These are phyloP conservation scores for Stichodactyla mertensii DNA, from an alignment of 64 coral and sea anemone species.

Conservation along the genomic window DNA sequence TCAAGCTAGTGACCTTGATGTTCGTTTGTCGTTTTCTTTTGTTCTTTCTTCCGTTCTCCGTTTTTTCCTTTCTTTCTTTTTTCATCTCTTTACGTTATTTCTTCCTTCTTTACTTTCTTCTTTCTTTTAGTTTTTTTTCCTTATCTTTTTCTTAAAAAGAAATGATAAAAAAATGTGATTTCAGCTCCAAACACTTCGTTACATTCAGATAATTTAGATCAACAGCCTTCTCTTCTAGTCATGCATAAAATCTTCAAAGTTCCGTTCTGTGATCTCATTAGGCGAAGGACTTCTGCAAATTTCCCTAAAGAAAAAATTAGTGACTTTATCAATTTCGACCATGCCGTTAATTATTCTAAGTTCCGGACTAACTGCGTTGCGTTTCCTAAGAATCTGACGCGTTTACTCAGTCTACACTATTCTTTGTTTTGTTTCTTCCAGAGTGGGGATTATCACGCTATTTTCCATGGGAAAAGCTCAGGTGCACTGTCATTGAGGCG, in stretches of 20 bases:
- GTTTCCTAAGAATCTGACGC: neutral
- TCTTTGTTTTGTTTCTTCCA: neutral
- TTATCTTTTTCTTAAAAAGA: too few species aligned
- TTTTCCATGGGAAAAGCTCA: neutral
- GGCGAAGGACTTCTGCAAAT: neutral
- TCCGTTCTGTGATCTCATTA: neutral
- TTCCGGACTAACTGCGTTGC: neutral
- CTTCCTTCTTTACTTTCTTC: too few species aligned
- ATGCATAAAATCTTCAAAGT: neutral
- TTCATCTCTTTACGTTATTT: too few species aligned
- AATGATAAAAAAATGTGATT: too few species aligned
- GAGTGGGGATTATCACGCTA: neutral
- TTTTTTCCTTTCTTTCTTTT: neutral
- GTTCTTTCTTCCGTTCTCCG: neutral
- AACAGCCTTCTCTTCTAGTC: too few species aligned
- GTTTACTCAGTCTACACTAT: neutral
- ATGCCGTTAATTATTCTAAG: neutral
- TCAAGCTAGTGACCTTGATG: neutral
- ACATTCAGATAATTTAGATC: too few species aligned
- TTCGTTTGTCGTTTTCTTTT: neutral
- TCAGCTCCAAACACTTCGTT: too few species aligned
- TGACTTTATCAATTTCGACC: neutral
- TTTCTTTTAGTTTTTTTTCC: too few species aligned
- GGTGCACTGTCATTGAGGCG: neutral
- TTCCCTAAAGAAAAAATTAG: neutral